phyloP scores from a whole-genome alignment of 2,113 vertebrate species.

The Myotis brandtii region DNA sequence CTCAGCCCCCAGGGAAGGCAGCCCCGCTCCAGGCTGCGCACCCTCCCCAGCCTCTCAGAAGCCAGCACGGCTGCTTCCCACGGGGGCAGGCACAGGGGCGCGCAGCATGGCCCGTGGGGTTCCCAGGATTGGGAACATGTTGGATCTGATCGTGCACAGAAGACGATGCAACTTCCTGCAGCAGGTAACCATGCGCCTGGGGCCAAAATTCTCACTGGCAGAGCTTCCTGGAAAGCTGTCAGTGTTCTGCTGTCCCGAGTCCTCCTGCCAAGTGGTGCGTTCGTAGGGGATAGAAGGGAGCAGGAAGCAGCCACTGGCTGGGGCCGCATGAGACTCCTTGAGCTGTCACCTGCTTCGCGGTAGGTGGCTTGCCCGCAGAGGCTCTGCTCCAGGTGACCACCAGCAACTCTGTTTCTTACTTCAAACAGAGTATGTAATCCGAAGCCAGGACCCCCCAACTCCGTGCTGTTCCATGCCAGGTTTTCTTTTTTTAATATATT shows the following conservation, averaged over 20 bases:
- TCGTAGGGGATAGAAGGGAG: background rate
- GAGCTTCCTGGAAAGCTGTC: background rate
- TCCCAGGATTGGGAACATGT: background rate
- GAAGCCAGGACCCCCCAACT: background rate
- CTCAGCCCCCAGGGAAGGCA: background rate
- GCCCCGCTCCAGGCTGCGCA: too few species aligned
- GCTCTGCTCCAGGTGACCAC: background rate
- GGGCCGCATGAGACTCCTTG: background rate
- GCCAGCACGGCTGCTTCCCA: background rate
- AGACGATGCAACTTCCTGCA: background rate
- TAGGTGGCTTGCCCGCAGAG: background rate
- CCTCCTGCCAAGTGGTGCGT: background rate
- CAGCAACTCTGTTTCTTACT: background rate
- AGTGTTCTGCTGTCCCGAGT: background rate
- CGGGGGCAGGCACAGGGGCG: background rate
- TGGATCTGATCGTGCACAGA: background rate
- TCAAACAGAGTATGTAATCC: background rate
- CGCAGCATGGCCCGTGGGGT: background rate
- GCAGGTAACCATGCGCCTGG: background rate
- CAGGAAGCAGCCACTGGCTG: background rate
- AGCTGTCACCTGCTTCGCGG: background rate
- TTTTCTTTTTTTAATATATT: background rate
- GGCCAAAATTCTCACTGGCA: background rate
- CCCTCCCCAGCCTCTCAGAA: background rate
- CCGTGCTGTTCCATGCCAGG: background rate